A percentile compares a stretch with the other conserved stretches of the same genome.
phyloP scores from a whole-genome alignment of 2,888 invertebrate genomes.

The Eremobia ochroleuca region DNA sequence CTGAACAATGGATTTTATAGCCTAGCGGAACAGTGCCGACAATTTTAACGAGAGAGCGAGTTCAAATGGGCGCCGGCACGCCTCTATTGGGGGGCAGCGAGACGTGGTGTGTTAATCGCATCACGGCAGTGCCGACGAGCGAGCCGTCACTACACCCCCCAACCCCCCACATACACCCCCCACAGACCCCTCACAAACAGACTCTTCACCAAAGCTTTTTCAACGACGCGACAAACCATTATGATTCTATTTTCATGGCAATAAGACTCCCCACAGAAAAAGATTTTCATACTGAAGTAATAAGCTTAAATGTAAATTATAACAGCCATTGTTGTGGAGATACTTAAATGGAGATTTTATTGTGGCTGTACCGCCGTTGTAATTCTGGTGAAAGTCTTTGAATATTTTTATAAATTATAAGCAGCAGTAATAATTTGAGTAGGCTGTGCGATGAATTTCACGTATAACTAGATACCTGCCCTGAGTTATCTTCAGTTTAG shows the following conservation, averaged over 20 bases:
- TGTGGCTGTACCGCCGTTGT: slow-evolving; percentile 46
- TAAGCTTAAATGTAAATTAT: slow-evolving; percentile 80
- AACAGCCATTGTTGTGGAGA: slow-evolving; percentile 67
- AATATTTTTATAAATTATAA: background rate
- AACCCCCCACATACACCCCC: slow-evolving; percentile 59
- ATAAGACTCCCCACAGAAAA: slow-evolving; percentile 78
- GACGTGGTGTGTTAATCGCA: slow-evolving; percentile 93
- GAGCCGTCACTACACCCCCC: slow-evolving; percentile 63
- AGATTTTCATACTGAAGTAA: slow-evolving; percentile 81
- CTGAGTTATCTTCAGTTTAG: background rate
- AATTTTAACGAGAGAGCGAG: slow-evolving; percentile 88
- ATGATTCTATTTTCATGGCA: slow-evolving; percentile 88
- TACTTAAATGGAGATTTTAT: slow-evolving; percentile 49
- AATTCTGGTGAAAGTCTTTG: slow-evolving; percentile 22
- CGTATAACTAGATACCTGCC: background rate
- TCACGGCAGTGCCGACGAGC: slow-evolving; percentile 85
- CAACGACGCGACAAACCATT: slow-evolving; percentile 89
- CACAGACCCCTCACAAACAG: too few species aligned
- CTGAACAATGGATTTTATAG: slow-evolving; percentile 88
- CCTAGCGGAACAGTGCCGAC: slow-evolving; percentile 86
- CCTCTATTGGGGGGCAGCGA: slow-evolving; percentile 92
- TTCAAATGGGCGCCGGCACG: slow-evolving; percentile 83
- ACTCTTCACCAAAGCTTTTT: slow-evolving; percentile 79
- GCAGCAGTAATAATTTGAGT: background rate
- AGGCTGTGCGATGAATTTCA: background rate